Evolutionary conservation across 2,797 vertebrate species (phyloP).

Genomic region (Myoxocephalus aenaeus): DNA sequence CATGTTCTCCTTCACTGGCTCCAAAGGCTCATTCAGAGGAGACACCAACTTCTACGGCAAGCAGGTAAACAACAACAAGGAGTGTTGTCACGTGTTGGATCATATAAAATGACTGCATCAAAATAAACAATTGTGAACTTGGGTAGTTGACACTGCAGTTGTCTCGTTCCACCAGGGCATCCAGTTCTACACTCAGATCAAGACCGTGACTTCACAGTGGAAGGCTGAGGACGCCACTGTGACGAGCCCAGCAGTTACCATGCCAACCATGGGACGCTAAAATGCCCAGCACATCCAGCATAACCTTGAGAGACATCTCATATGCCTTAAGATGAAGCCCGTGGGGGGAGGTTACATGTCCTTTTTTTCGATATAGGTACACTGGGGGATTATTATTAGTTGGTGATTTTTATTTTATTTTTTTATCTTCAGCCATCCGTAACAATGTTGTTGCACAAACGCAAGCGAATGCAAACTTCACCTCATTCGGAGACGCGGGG

Average conservation of each 20-base stretch:
- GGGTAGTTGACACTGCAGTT: neutral
- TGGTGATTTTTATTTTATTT: constrained; percentile 2
- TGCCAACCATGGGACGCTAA: constrained; percentile 96
- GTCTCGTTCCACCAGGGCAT: constrained; percentile 84
- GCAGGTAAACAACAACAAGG: constrained; percentile 85
- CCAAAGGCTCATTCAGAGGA: constrained; percentile 95
- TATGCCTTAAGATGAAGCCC: constrained; percentile 62
- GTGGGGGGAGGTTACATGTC: neutral
- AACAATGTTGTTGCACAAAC: constrained; percentile 25
- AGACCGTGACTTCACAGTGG: constrained; percentile 96
- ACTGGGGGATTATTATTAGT: neutral
- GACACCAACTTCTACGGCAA: constrained; percentile 99
- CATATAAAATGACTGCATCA: neutral
- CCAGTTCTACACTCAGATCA: constrained; percentile 95
- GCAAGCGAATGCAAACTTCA: neutral
- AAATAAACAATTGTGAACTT: neutral
- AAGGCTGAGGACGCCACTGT: constrained; percentile 93
- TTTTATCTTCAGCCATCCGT: constrained; percentile 9
- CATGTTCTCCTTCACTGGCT: constrained; percentile 99
- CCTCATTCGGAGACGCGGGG: neutral
- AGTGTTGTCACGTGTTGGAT: neutral
- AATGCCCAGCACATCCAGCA: neutral
- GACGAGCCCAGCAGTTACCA: constrained; percentile 90
- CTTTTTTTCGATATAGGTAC: constrained; percentile 15
- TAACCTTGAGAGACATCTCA: constrained; percentile 44